phyloP scores from a whole-genome alignment of 2,797 vertebrate species.

The Lagodon rhomboides region DNA sequence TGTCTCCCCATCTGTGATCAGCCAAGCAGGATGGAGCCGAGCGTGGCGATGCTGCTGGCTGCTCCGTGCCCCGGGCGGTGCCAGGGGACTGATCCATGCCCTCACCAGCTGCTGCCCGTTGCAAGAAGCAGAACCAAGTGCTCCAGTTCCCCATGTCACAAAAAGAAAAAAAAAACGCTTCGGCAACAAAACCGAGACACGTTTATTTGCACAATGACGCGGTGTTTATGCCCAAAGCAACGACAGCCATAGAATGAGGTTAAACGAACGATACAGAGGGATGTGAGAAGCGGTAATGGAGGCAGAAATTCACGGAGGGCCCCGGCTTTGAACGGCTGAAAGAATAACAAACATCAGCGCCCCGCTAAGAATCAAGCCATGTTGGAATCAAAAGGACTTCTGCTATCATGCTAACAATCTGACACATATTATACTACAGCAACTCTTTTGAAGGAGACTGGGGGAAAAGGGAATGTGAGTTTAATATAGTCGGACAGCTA shows the following conservation, averaged over 20 bases:
- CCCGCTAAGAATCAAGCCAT: constrained; percentile 33
- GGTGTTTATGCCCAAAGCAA: constrained; percentile 26
- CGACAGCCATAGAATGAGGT: constrained; percentile 37
- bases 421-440: constrained; percentile 33
- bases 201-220: constrained; percentile 10
- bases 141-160: constrained; percentile 3
- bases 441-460: constrained; percentile 48
- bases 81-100: constrained; percentile 51
- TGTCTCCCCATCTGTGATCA: constrained; percentile 36
- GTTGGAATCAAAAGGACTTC: constrained; percentile 61
- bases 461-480: constrained; percentile 36
- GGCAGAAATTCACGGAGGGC: constrained; percentile 54
- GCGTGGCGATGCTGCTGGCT: constrained; percentile 37
- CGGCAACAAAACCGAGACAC: background rate
- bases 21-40: constrained; percentile 24
- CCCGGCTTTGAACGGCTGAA: constrained; percentile 53
- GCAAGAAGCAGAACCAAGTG: constrained; percentile 19
- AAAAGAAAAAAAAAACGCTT: constrained; percentile 41
- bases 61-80: constrained; percentile 45
- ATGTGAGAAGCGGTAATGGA: constrained; percentile 47
- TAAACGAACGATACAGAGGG: constrained; percentile 56
- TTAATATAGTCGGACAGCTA: constrained; percentile 53
- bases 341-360: constrained; percentile 56
- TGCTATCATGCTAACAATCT: constrained; percentile 56
- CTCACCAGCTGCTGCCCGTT: constrained; percentile 54